phyloP scores from a whole-genome alignment of 2,113 vertebrate species.

The Noctilio leporinus region DNA sequence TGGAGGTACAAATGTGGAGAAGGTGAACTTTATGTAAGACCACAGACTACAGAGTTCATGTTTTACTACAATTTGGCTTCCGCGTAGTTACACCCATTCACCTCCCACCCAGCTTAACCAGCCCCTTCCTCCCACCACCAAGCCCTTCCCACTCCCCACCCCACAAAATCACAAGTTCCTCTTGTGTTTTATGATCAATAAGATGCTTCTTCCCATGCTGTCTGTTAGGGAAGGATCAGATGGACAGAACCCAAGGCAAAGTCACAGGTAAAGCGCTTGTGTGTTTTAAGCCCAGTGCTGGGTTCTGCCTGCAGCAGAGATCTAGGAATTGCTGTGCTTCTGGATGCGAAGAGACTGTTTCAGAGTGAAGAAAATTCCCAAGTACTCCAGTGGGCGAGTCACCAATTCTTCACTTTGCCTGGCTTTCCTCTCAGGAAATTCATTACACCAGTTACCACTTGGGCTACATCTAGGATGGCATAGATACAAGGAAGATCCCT shows the following conservation, averaged over 20 bases:
- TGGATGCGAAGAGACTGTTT: background rate
- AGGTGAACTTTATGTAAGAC: background rate
- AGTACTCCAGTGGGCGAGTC: background rate
- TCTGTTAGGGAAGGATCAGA: conserved; percentile 20
- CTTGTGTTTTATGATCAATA: conserved; percentile 43
- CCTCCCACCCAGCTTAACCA: background rate
- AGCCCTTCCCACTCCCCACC: background rate
- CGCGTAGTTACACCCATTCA: background rate
- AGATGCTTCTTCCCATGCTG: conserved; percentile 51
- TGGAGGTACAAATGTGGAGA: conserved; percentile 48
- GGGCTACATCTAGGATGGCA: background rate
- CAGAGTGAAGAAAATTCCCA: background rate
- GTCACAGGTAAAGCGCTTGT: background rate
- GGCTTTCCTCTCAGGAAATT: background rate
- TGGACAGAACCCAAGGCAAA: background rate
- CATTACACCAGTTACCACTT: background rate
- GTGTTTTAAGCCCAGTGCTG: background rate
- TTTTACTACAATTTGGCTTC: background rate
- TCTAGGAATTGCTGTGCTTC: background rate
- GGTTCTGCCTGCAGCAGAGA: background rate
- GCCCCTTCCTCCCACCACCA: background rate
- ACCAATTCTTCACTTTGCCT: background rate
- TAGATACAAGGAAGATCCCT: background rate
- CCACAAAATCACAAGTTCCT: background rate
- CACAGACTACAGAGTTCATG: background rate